Percentiles rank a stretch among this genome's conserved stretches.
Evolutionary conservation across 2,888 invertebrate species (phyloP).

Genomic region (Pinctada fucata): DNA sequence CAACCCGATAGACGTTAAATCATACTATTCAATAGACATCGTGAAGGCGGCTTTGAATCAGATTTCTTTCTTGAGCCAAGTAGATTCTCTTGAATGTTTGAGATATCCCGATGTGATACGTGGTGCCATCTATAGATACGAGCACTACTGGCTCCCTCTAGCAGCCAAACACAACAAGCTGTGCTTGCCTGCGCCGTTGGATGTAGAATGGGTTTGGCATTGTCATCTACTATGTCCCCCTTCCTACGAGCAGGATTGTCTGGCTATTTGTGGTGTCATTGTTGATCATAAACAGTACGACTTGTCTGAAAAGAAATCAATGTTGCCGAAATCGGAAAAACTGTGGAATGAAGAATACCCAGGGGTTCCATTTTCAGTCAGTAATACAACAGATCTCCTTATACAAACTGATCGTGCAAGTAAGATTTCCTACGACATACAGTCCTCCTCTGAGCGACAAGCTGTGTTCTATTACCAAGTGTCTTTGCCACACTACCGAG

Average conservation of each 20-base stretch:
- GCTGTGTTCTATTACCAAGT: constrained; percentile 78
- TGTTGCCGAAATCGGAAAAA: background rate
- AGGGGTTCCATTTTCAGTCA: constrained; percentile 57
- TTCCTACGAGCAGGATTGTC: constrained; percentile 69
- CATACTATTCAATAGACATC: background rate
- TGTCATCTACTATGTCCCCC: constrained; percentile 75
- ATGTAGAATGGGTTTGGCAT: constrained; percentile 79
- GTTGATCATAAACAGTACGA: constrained; percentile 69
- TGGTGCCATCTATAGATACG: constrained; percentile 72
- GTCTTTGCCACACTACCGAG: constrained; percentile 78
- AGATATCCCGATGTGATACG: background rate
- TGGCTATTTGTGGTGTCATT: constrained; percentile 59
- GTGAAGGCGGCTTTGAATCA: constrained; percentile 14
- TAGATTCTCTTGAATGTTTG: constrained; percentile 5
- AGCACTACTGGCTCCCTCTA: constrained; percentile 78
- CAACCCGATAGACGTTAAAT: too few relatives aligned
- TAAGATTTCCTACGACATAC: constrained; percentile 72
- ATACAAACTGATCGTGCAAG: background rate
- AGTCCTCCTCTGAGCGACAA: constrained; percentile 76
- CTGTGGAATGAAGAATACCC: constrained; percentile 65
- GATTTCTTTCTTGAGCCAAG: constrained; percentile 13
- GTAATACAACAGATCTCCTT: background rate
- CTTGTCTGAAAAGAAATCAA: background rate
- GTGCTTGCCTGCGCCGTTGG: constrained; percentile 76
- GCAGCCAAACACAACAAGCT: constrained; percentile 67